A percentile compares a stretch with the other conserved stretches of the same genome.
phyloP scores from a whole-genome alignment of 2,888 invertebrate genomes.

The Eristalis pertinax region DNA sequence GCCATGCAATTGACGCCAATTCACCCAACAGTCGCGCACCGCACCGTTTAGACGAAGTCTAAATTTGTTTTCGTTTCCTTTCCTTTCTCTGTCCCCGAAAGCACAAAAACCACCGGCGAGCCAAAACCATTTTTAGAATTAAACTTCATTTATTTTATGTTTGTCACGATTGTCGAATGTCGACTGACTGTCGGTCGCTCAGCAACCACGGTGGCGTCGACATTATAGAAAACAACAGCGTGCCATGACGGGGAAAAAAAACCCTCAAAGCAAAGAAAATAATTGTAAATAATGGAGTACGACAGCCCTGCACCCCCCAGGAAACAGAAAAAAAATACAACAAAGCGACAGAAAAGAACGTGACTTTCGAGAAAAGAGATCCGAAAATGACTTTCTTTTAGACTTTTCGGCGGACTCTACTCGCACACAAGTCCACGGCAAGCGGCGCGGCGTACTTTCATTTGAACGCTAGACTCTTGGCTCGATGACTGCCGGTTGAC shows the following conservation, averaged over 20 bases:
- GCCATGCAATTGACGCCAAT: neutral
- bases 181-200: neutral
- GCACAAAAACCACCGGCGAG: neutral
- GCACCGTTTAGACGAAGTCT: neutral
- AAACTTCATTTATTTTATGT: slow-evolving; percentile 65
- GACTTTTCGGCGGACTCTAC: slow-evolving; percentile 21
- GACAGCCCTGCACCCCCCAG: slow-evolving; percentile 26
- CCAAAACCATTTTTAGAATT: slow-evolving; percentile 45
- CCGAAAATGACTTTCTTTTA: slow-evolving; percentile 62
- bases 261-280: slow-evolving; percentile 29
- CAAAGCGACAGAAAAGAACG: slow-evolving; percentile 49
- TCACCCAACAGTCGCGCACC: neutral
- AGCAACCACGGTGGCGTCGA: neutral
- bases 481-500: neutral
- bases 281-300: slow-evolving; percentile 53
- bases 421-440: neutral
- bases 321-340: neutral
- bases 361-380: slow-evolving; percentile 62
- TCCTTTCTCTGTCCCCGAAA: slow-evolving; percentile 21
- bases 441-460: slow-evolving; percentile 44
- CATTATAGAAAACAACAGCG: slow-evolving; percentile 39
- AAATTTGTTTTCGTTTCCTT: slow-evolving; percentile 4
- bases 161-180: slow-evolving; percentile 58
- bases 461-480: slow-evolving; percentile 13
- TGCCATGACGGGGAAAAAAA: slow-evolving; percentile 3